Percentiles rank a stretch among this genome's conserved stretches.
Evolutionary conservation across 2,113 vertebrate species (phyloP).

Genomic region (Eurypyga helias): DNA sequence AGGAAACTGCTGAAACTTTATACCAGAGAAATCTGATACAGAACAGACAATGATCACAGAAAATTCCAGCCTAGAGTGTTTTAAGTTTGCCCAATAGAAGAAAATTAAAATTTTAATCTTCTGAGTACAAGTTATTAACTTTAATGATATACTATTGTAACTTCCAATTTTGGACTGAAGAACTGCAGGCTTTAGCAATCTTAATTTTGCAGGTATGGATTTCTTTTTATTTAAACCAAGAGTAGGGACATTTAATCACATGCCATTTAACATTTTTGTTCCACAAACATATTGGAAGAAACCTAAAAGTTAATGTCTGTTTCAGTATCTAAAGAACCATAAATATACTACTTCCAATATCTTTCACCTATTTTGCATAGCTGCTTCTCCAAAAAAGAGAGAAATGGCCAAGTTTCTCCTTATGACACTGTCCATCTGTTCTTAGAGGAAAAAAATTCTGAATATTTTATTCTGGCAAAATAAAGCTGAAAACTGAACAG

Average conservation of each 20-base stretch:
- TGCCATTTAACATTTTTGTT: neutral
- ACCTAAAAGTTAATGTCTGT: neutral
- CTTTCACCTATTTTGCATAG: neutral
- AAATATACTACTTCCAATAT: neutral
- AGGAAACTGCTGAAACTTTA: neutral
- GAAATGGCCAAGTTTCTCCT: neutral
- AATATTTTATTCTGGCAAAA: neutral
- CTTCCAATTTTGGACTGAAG: neutral
- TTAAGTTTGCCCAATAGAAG: neutral
- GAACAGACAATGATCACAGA: neutral
- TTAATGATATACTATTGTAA: neutral
- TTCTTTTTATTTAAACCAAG: neutral
- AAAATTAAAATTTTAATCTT: neutral
- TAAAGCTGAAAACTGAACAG: conserved; percentile 30
- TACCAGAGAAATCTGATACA: neutral
- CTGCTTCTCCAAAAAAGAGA: neutral
- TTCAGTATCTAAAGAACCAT: neutral
- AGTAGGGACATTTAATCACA: neutral
- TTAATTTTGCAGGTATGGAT: neutral
- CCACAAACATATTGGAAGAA: neutral
- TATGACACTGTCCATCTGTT: neutral
- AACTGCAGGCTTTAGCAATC: neutral
- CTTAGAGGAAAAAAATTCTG: neutral
- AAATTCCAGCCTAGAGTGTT: neutral
- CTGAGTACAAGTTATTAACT: neutral